Conservation (phyloP, 1,140 invertebrate species). For the Euura lappo region DNA sequence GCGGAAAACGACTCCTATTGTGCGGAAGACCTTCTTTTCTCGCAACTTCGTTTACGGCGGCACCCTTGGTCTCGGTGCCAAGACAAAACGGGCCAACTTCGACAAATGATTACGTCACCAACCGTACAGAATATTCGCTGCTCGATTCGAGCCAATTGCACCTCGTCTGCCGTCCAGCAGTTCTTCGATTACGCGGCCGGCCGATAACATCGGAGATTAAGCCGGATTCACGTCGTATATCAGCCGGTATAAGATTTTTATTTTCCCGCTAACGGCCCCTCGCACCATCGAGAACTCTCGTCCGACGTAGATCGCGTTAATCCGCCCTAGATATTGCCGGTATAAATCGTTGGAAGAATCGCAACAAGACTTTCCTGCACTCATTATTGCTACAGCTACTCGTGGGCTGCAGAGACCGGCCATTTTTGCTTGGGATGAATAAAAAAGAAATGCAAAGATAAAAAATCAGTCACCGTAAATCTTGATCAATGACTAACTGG, state of each 20-base stretch:
- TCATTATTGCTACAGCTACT: not conserved
- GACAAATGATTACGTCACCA: no score
- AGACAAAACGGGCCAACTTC: no score
- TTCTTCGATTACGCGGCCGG: not conserved
- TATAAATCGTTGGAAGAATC: constrained; percentile 54
- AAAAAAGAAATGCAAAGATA: not conserved
- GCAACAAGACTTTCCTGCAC: not conserved
- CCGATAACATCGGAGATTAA: constrained; percentile 2
- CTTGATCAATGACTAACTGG: constrained; percentile 17
- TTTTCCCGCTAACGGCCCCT: constrained; percentile 61
- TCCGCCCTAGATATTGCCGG: constrained; percentile 49
- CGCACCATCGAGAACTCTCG: constrained; percentile 49
- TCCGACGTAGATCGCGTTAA: constrained; percentile 40
- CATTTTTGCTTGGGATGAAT: no score
- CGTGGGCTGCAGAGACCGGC: no score
- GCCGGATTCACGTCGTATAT: constrained; percentile 49
- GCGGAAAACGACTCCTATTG: constrained; percentile 6
- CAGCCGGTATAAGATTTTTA: constrained; percentile 58
- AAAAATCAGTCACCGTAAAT: not conserved
- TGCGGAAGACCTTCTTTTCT: not conserved
- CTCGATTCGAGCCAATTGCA: not conserved
- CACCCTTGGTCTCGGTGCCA: not conserved
- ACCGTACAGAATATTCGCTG: no score
- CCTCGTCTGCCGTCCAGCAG: not conserved
- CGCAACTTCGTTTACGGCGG: not conserved